Conservation (phyloP, 1,140 invertebrate genomes). For the Hyposmocoma kahamanoa region DNA sequence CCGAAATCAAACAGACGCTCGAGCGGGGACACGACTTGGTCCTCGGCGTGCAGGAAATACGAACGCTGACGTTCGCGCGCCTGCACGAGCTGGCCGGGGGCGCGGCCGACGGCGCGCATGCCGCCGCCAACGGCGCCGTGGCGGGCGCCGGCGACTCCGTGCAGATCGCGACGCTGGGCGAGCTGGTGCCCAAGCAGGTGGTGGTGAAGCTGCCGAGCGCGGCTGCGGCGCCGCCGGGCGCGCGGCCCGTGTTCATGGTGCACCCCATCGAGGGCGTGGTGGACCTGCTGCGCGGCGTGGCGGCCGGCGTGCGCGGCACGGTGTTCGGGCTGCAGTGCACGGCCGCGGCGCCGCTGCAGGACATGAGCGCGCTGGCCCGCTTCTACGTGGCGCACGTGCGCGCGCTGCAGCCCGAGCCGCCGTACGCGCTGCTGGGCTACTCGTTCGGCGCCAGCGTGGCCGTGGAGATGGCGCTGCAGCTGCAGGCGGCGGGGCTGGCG, state of each 20-base stretch:
- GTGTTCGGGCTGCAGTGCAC: slow-evolving; percentile 95
- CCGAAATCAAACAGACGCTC: slow-evolving; percentile 97
- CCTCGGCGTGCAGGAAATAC: slow-evolving; percentile 92
- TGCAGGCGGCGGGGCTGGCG: slow-evolving; percentile 76
- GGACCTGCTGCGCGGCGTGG: slow-evolving; percentile 79
- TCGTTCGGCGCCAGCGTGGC: slow-evolving; percentile 95
- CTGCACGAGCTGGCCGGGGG: slow-evolving; percentile 78
- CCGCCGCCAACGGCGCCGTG: slow-evolving; percentile 20
- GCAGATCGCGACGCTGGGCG: slow-evolving; percentile 63
- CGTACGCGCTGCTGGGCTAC: slow-evolving; percentile 93
- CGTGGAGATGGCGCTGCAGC: slow-evolving; percentile 92
- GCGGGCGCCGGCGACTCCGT: slow-evolving; percentile 11
- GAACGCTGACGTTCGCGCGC: slow-evolving; percentile 83
- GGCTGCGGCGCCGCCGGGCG: slow-evolving; percentile 12
- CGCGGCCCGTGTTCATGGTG: slow-evolving; percentile 75
- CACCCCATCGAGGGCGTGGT: slow-evolving; percentile 95
- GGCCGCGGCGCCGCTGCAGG: slow-evolving; percentile 80
- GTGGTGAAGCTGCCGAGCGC: slow-evolving; percentile 75
- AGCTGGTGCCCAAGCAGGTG: slow-evolving; percentile 79
- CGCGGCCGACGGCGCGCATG: slow-evolving; percentile 26
- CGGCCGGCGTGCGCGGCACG: slow-evolving; percentile 80
- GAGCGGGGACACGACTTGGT: slow-evolving; percentile 94
- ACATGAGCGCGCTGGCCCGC: slow-evolving; percentile 82
- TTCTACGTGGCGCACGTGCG: slow-evolving; percentile 88
- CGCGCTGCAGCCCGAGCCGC: slow-evolving; percentile 84